These are phyloP conservation scores for Tragelaphus scriptus DNA, from an alignment of 2,113 vertebrate species.

Conservation along the genomic window DNA sequence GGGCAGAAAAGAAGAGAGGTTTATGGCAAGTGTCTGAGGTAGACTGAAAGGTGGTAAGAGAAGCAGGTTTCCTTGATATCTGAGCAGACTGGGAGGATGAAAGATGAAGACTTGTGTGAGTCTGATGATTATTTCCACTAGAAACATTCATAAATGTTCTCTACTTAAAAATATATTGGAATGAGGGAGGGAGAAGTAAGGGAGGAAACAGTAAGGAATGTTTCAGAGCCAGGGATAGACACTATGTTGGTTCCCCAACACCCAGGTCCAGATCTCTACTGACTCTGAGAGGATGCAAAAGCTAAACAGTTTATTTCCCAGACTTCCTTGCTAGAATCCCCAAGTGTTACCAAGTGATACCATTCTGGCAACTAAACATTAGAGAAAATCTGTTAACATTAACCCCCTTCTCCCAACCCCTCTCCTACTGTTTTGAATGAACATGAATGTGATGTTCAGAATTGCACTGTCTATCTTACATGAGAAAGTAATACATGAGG, in stretches of 20 bases:
- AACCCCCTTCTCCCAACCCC: no score
- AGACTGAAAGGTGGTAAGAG: neutral
- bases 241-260: neutral
- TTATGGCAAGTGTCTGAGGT: neutral
- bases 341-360: neutral
- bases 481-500: neutral
- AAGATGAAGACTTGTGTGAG: neutral
- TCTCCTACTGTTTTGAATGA: neutral
- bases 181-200: neutral
- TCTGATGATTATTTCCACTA: neutral
- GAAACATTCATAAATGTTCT: neutral
- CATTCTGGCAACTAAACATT: neutral
- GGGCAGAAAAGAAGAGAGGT: neutral
- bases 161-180: neutral
- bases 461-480: neutral
- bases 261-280: neutral
- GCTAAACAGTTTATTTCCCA: neutral
- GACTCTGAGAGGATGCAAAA: neutral
- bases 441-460: neutral
- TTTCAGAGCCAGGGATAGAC: neutral
- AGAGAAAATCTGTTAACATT: neutral
- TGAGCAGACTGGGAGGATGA: neutral
- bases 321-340: neutral
- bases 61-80: neutral
- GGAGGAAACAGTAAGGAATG: neutral